Conservation (phyloP, 2,797 vertebrate species). For the Ambastaia sidthimunki region DNA sequence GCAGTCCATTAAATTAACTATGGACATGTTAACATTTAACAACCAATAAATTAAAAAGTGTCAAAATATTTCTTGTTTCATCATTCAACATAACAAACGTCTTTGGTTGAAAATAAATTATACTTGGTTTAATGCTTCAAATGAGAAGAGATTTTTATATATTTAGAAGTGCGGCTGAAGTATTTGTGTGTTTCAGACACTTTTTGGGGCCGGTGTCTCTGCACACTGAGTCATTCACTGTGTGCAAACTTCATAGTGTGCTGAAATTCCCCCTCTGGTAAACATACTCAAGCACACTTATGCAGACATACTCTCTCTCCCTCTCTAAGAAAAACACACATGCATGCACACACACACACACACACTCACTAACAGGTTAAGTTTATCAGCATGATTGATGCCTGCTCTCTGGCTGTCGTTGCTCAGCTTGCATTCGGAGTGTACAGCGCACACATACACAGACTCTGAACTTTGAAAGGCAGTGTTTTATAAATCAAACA, state of each 20-base stretch:
- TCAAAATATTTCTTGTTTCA: too few species aligned
- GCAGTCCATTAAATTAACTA: too few species aligned
- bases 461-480: conserved; percentile 24
- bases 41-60: too few species aligned
- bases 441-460: neutral
- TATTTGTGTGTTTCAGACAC: too few species aligned
- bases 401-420: conserved; percentile 52
- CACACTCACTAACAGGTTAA: conserved; percentile 38
- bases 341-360: conserved; percentile 23
- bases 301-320: conserved; percentile 30
- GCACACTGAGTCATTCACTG: conserved; percentile 28
- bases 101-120: too few species aligned
- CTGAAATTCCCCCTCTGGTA: conserved; percentile 31
- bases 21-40: too few species aligned
- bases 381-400: conserved; percentile 55
- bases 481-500: conserved; percentile 55
- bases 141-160: too few species aligned
- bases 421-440: conserved; percentile 47
- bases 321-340: neutral
- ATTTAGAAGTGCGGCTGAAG: too few species aligned
- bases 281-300: conserved; percentile 41
- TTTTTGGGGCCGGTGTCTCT: neutral
- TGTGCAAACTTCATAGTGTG: conserved; percentile 35
- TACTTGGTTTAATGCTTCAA: too few species aligned
- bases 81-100: too few species aligned